Conservation (phyloP, 2,888 invertebrate species). For the Tuberolachnus salignus region DNA sequence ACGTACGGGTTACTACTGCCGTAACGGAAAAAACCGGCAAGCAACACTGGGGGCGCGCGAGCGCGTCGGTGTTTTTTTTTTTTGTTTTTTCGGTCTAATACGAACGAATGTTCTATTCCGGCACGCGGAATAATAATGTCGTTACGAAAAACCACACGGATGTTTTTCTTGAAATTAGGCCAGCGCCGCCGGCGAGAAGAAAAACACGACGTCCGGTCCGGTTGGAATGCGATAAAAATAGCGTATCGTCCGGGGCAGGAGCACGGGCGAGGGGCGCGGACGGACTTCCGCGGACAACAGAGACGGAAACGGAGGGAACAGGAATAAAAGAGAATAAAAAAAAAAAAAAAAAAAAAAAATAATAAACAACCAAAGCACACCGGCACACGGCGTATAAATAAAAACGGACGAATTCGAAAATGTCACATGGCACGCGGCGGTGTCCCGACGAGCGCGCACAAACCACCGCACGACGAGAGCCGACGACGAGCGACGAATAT, state of each 20-base stretch:
- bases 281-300: slow-evolving; percentile 2
- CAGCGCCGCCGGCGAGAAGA: slow-evolving; percentile 4
- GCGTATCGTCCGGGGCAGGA: too few relatives aligned
- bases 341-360: too few relatives aligned
- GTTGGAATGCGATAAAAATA: slow-evolving; percentile 43
- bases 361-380: neutral
- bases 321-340: too few relatives aligned
- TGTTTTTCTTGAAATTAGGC: slow-evolving; percentile 49
- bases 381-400: slow-evolving; percentile 16
- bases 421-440: slow-evolving; percentile 21
- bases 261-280: too few relatives aligned
- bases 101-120: too few relatives aligned
- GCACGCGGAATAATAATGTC: neutral
- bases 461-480: neutral
- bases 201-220: neutral
- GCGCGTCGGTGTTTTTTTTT: too few relatives aligned
- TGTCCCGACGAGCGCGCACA: neutral
- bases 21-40: neutral
- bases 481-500: neutral
- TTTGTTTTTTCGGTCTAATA: too few relatives aligned
- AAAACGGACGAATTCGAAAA: slow-evolving; percentile 29
- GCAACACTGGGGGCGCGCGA: neutral
- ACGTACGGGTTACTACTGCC: too few relatives aligned
- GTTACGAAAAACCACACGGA: neutral
- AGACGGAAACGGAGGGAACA: neutral